Evolutionary conservation across 2,113 vertebrate genomes (phyloP).

Genomic region (Neotoma lepida): DNA sequence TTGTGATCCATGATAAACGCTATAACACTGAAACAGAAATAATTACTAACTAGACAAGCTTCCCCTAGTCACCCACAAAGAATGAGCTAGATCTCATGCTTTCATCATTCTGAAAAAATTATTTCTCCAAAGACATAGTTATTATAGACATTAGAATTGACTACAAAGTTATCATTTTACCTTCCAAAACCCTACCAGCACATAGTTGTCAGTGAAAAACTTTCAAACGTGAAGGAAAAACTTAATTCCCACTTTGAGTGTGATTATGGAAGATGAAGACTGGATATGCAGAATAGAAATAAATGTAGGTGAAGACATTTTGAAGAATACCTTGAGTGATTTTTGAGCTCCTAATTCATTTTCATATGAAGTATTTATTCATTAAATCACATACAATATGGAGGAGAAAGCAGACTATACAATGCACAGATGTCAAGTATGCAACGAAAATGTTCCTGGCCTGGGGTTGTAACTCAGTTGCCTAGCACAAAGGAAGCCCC

Average conservation of each 20-base stretch:
- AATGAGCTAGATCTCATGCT: not conserved
- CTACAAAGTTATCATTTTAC: not conserved
- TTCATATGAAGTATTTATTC: conserved; percentile 45
- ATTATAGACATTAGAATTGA: not conserved
- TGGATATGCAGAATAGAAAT: not conserved
- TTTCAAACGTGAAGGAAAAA: not conserved
- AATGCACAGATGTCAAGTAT: not conserved
- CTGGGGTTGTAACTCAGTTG: not conserved
- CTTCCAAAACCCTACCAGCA: not conserved
- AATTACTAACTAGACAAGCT: not conserved
- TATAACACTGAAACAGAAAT: conserved; percentile 33
- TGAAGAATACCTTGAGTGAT: conserved; percentile 40
- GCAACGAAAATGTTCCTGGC: not conserved
- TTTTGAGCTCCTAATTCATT: conserved; percentile 14
- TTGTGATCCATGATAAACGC: conserved; percentile 44
- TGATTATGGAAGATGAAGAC: conserved; percentile 5
- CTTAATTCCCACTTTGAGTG: not conserved
- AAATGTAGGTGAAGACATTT: conserved; percentile 23
- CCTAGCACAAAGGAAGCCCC: not conserved
- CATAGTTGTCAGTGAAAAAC: not conserved
- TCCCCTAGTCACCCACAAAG: not conserved
- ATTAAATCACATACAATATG: not conserved
- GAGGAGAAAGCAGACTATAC: not conserved
- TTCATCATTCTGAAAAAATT: not conserved
- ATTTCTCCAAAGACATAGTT: not conserved